phyloP scores from a whole-genome alignment of 2,888 invertebrate species.

The Embidobia sp. region DNA sequence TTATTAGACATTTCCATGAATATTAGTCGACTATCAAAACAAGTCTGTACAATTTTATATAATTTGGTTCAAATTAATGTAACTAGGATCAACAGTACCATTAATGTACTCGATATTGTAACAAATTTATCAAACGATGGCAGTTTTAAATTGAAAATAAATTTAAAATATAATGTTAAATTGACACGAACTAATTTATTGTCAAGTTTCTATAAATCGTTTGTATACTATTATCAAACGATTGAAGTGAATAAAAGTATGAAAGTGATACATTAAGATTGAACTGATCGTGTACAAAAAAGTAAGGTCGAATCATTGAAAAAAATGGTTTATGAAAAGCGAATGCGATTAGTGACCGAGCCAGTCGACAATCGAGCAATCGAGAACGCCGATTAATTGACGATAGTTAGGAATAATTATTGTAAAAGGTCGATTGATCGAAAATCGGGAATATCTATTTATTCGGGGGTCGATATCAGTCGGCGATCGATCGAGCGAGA shows the following conservation, averaged over 20 bases:
- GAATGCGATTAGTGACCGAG: no score
- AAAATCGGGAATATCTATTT: constrained; percentile 21
- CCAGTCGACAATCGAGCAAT: constrained; percentile 4
- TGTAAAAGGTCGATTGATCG: constrained; percentile 23
- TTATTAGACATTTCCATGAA: no score
- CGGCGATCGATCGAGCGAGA: neutral
- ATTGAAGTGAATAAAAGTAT: constrained; percentile 12
- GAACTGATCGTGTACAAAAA: no score
- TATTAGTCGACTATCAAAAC: no score
- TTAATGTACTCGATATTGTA: no score
- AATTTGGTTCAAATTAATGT: no score
- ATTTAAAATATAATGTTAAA: no score
- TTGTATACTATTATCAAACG: constrained; percentile 8
- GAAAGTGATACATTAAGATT: constrained; percentile 39
- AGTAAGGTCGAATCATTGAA: neutral
- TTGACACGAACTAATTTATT: constrained; percentile 7
- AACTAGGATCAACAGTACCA: no score
- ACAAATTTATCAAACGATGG: no score
- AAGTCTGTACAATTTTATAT: no score
- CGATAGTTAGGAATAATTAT: constrained; percentile 20
- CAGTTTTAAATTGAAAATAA: no score
- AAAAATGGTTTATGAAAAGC: neutral
- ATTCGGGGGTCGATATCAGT: constrained; percentile 7
- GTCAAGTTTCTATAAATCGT: constrained; percentile 27
- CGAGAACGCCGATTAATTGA: constrained; percentile 9